Percentiles rank a stretch among this genome's conserved stretches.
These are phyloP conservation scores for Dugesia japonica DNA, from an alignment of 2,888 invertebrate species.

Conservation along the genomic window DNA sequence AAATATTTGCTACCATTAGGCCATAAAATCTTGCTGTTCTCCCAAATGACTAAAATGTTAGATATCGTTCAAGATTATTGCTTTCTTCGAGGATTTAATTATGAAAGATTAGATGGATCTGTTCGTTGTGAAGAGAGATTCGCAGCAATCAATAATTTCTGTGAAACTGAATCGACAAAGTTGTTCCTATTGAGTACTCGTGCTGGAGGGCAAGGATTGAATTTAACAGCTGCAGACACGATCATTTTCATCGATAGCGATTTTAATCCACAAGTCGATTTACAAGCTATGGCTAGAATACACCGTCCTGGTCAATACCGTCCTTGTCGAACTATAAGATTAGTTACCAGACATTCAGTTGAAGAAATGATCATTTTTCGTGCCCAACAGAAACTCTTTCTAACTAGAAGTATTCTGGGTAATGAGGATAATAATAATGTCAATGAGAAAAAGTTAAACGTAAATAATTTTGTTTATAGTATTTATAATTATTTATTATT, in stretches of 20 bases:
- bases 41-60: conserved; percentile 48
- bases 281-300: conserved; percentile 49
- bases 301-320: conserved; percentile 50
- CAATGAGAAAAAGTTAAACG: neutral
- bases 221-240: conserved; percentile 48
- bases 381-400: conserved; percentile 45
- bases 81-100: conserved; percentile 45
- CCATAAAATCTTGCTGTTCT: conserved; percentile 49
- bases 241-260: conserved; percentile 50
- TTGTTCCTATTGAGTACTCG: conserved; percentile 49
- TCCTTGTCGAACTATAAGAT: conserved; percentile 46
- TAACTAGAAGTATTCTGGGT: conserved; percentile 38
- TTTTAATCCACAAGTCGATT: conserved; percentile 50
- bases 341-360: conserved; percentile 46
- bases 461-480: too few relatives aligned
- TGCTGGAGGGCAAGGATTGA: conserved; percentile 48
- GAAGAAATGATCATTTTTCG: conserved; percentile 47
- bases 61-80: conserved; percentile 49
- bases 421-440: neutral
- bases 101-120: conserved; percentile 49
- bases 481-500: too few relatives aligned
- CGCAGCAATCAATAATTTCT: conserved; percentile 47
- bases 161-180: conserved; percentile 45
- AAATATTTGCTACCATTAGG: conserved; percentile 40
- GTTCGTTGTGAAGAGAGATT: conserved; percentile 48